Base-by-base conservation (phyloP, 2,888 invertebrate species). In the Tipula unca region DNA sequence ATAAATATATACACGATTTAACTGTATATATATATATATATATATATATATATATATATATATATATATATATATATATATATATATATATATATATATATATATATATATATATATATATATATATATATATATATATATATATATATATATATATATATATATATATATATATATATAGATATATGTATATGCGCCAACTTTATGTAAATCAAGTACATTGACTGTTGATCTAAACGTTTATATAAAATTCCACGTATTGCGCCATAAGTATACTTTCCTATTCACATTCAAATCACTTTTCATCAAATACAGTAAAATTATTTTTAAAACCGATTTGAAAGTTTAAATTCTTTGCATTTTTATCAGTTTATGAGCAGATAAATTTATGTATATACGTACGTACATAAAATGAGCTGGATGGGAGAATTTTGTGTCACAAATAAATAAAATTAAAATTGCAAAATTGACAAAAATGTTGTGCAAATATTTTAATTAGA, bases 221-320 rank as follows among this genome's bases (percentile, higher is more conserved):
- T 54, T 54, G 48, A 54, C 48, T 17, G 48, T 54, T 54, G 17
- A 54, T 17, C 0, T 39, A 39, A 17, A 17, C 14, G 17, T 10
- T 17, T 48, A 4, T 6, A 54, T 54, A 54, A 39, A 54, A 54
- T 54, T 20, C 48, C 48, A 54, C 17, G 17, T 54, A 54, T 54
- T 54, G 48, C 17, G 48, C n/a, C 48, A 54, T 54, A n/a, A n/a
- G n/a, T 54, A 54, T 54, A 69, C 69, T 69, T 69, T 69, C 69
- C 69, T 69, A 69, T 69, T 69, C 69, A 69, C 69, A 69, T 69
- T 69, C 69, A 69, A 69, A 69, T 69, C 69, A 69, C 25, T 69
- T 69, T 69, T 69, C 69, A 69, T 69, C 69, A 69, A 25, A 25
- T 25, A 69, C 25, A 8, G 69, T 17, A 48, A 3, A 48, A 48